Base-by-base conservation (phyloP, 1,140 invertebrate genomes). In the Phocides pigmalion region DNA sequence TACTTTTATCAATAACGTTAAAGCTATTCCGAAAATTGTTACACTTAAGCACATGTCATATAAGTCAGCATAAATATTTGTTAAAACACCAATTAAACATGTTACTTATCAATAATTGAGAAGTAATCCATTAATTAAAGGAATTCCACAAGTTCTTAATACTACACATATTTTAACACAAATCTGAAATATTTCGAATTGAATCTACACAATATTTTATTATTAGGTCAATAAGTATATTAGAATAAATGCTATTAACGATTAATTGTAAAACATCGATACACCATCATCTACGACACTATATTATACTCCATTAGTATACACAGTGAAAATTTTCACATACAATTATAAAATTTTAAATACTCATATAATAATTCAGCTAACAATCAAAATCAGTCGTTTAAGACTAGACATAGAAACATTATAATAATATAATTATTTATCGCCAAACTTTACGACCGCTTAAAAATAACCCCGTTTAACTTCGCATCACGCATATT, bases 331-430 rank as follows among this genome's bases (percentile, higher is more conserved):
- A 68, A 76, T 74, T 74, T 62, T 76, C 74, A 82, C 76, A 64
- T 87, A 85, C 70, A 81, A 63, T 82, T 89, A 79, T 80, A 85
- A 87, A 85, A 86, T 77, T 81, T 84, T 72, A 66, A 79, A 73
- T 82, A 68, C 66, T 78, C 74, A 64, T 65, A 67, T 54, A 70
- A 65, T 46, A 32, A 74, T 61, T 64, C 53, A 79, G 72, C 80
- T 88, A 83, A 82, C 73, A 68, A 84, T 82, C 74, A 90, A 86
- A 87, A 87, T 90, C 87, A 88, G 85, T 90, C 85, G 71, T 84
- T 76, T 80, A 73, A 84, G 81, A 88, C 78, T 79, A 78, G 15
- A 42, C 19, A 66, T 54, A 50, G 56, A 42, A 68, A 19, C 9
- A 35, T 62, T 47, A 47, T 17, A 14, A 61, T 61, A n/a, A n/a